A percentile compares a stretch with the other conserved stretches of the same genome.
phyloP scores from a whole-genome alignment of 2,888 invertebrate genomes.

The Leptopterna dolabrata region DNA sequence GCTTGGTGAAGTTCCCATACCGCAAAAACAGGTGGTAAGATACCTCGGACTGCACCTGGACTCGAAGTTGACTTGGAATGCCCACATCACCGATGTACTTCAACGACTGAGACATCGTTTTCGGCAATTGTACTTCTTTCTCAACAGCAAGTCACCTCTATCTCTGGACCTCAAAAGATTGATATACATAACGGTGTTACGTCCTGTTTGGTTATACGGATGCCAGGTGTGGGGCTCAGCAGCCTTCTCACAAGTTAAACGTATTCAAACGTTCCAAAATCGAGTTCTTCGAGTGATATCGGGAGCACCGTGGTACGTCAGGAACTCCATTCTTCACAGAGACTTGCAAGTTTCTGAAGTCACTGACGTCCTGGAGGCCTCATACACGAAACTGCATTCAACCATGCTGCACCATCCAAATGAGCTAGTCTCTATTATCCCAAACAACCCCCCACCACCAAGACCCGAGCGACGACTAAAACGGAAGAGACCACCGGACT shows the following conservation, averaged over 20 bases:
- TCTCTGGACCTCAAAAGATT: neutral
- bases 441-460: constrained; percentile 1
- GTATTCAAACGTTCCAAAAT: constrained; percentile 29
- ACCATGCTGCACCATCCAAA: neutral
- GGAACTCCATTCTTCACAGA: neutral
- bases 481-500: neutral
- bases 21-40: constrained; percentile 10
- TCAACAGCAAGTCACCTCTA: neutral
- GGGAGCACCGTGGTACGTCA: constrained; percentile 2
- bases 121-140: neutral
- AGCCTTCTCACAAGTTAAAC: neutral
- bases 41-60: constrained; percentile 20
- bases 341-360: neutral
- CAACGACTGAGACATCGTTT: neutral
- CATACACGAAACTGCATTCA: neutral
- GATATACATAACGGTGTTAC: neutral
- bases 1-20: neutral
- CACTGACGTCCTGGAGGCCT: neutral
- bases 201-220: constrained; percentile 9
- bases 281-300: neutral
- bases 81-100: neutral
- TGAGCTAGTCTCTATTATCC: neutral
- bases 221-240: constrained; percentile 17
- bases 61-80: neutral
- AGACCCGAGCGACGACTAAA: neutral